Evolutionary conservation across 2,113 vertebrate species (phyloP), one percentile per base, ranked within the genome.

Genomic region (Mus musculus): DNA sequence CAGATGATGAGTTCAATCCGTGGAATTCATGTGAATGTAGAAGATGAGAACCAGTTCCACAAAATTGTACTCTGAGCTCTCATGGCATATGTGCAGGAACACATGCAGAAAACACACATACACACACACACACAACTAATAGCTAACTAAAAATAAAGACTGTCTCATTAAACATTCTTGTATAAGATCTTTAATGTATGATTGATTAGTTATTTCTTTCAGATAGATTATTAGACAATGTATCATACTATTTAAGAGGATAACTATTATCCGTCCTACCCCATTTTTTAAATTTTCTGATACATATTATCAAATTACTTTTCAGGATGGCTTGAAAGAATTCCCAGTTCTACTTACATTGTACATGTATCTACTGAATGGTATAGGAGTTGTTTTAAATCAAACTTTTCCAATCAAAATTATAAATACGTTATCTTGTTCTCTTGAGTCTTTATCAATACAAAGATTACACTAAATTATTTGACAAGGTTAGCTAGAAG

Each of bases 101-200:
- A 42, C 80, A 84, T 7, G 7, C 80, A 84, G 80, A 63, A 84
- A 13, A 63, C n/a, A 75, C 39, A 75, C 72, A 42, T n/a, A 39
- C 72, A 75, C 72, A 42, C 72, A 52, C 75, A 77, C 75, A 28
- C 75, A 77, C 76, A 52, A 42, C n/a, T 86, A 86, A 67, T 19
- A 65, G 33, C n/a, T 86, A 86, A 49, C 46, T 67, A 49, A 49
- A 86, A 89, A 89, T 67, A 96, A 80, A 78, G 4, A 95, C 49
- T 67, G 13, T 78, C 69, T 65, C 56, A n/a, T 0, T 39, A 16
- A 85, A 91, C 26, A 22, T 52, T 49, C 5, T 91, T 10, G 1
- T n/a, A 69, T 26, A 77, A 89, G 61, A 90, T 94, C 87, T 65
- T 93, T 88, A 97, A 92, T 17, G 30, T 24, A 81, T 30, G 30